Percentiles rank a stretch among this genome's conserved stretches.
These are phyloP conservation scores for Oncopeltus fasciatus DNA, from an alignment of 1,140 invertebrate genomes.

Conservation along the genomic window DNA sequence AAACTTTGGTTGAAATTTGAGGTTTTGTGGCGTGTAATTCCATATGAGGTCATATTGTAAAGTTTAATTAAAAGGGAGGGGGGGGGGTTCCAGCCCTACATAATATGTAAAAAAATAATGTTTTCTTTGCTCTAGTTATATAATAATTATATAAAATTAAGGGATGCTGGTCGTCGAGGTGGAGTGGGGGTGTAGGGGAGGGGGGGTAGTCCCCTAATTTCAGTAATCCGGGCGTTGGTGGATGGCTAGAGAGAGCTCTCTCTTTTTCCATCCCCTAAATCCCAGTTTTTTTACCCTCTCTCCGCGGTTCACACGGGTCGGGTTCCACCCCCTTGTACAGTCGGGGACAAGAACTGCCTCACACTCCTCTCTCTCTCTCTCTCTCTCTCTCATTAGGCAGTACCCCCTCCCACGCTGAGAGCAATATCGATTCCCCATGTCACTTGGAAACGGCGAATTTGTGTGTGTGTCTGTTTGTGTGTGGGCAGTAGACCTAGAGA, in stretches of 20 bases:
- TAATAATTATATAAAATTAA: constrained; percentile 7
- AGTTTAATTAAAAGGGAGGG: not conserved
- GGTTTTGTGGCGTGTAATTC: no score
- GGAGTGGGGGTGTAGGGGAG: no score
- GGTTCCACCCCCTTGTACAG: not conserved
- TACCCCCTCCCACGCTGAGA: not conserved
- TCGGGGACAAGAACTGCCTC: not conserved
- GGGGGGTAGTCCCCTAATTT: not conserved
- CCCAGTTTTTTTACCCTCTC: not conserved
- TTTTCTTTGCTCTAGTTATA: not conserved
- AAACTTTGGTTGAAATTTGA: no score
- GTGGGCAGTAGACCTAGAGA: no score
- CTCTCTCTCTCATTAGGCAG: no score
- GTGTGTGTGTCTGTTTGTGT: no score
- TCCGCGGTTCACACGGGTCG: not conserved
- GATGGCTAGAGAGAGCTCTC: not conserved
- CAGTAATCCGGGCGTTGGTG: not conserved
- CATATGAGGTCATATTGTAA: not conserved
- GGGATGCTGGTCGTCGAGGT: not conserved
- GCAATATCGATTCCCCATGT: not conserved
- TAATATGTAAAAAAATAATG: not conserved
- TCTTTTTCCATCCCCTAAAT: constrained; percentile 5
- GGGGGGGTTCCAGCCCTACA: no score
- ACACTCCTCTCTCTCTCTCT: not conserved
- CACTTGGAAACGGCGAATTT: no score